These are phyloP conservation scores for Hyla sarda DNA, from an alignment of 2,113 vertebrate genomes.

Conservation along the genomic window DNA sequence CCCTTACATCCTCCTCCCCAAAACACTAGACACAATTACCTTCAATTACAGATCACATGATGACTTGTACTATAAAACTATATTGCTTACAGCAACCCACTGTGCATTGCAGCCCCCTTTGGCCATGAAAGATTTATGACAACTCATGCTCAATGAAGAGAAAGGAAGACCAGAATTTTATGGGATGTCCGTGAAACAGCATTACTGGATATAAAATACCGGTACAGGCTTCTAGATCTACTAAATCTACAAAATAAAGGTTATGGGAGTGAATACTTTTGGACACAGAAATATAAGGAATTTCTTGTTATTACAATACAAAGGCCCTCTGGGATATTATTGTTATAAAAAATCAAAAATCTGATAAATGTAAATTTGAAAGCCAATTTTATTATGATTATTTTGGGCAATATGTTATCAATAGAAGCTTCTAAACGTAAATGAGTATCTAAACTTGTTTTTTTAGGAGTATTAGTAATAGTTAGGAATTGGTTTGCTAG, in stretches of 20 bases:
- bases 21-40: background rate
- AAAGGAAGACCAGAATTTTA: slow-evolving; percentile 4
- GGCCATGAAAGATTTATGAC: background rate
- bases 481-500: too few species aligned
- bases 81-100: background rate
- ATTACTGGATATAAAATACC: slow-evolving; percentile 12
- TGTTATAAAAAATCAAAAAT: too few species aligned
- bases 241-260: background rate
- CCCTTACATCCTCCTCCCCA: too few species aligned
- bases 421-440: too few species aligned
- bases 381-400: too few species aligned
- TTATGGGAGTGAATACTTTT: background rate
- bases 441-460: too few species aligned
- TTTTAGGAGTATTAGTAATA: too few species aligned
- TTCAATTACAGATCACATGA: background rate
- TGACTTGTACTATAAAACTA: background rate
- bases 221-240: background rate
- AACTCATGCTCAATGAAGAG: background rate
- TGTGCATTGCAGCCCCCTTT: background rate
- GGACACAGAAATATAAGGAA: too few species aligned
- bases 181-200: background rate
- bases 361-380: too few species aligned
- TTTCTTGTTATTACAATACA: background rate
- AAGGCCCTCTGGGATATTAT: too few species aligned
- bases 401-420: too few species aligned